Evolutionary conservation across 2,888 invertebrate species (phyloP).

Genomic region (Marasmarcha lunaedactyla): DNA sequence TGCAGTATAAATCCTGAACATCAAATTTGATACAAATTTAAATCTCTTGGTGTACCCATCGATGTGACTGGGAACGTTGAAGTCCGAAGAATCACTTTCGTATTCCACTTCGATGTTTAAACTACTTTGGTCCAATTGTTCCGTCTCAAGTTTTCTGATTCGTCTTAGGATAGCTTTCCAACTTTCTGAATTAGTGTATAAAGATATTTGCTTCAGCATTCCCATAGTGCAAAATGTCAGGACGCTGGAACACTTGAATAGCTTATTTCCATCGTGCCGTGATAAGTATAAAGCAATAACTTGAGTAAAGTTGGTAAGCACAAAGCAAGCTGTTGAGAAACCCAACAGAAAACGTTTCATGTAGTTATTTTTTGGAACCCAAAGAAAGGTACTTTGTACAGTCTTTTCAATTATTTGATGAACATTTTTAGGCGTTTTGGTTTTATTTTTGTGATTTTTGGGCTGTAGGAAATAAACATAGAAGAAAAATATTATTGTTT

Average conservation of each 20-base stretch:
- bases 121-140: constrained; percentile 16
- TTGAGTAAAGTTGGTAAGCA: constrained; percentile 26
- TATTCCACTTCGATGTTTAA: constrained; percentile 15
- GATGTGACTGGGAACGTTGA: constrained; percentile 17
- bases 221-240: constrained; percentile 43
- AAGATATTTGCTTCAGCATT: constrained; percentile 31
- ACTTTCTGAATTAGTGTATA: constrained; percentile 19
- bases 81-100: constrained; percentile 17
- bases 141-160: constrained; percentile 1
- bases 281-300: constrained; percentile 24
- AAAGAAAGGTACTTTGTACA: not conserved
- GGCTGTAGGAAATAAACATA: too few species aligned
- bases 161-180: constrained; percentile 22
- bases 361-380: not conserved
- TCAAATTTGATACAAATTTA: constrained; percentile 20
- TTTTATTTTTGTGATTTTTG: too few species aligned
- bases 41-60: constrained; percentile 28
- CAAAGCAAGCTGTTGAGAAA: constrained; percentile 24
- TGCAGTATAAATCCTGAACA: constrained; percentile 30
- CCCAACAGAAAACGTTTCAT: not conserved
- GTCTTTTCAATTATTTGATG: too few species aligned
- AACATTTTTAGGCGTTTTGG: too few species aligned
- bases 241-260: constrained; percentile 42
- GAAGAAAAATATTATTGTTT: too few species aligned
- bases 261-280: constrained; percentile 25